Evolutionary conservation across 1,140 invertebrate genomes (phyloP).

Genomic region (Drosophila chauvacae): DNA sequence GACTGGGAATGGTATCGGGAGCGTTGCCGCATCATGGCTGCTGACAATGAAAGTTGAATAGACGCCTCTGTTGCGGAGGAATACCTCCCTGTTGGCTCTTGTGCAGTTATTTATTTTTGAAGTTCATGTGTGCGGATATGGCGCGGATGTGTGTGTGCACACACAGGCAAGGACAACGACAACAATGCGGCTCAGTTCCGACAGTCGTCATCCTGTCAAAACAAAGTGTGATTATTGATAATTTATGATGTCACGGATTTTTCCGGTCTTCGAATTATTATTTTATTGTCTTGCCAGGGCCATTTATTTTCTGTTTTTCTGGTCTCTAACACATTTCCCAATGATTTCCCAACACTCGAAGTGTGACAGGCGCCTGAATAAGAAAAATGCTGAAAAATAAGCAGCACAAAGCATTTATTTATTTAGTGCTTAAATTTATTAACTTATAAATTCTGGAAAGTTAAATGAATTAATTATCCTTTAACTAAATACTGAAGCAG

Average conservation of each 20-base stretch:
- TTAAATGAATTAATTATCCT: not conserved
- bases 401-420: not conserved
- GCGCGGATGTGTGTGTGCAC: constrained; percentile 5
- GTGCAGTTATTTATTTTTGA: constrained; percentile 56
- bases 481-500: not conserved
- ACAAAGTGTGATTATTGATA: constrained; percentile 84
- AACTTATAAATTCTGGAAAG: not conserved
- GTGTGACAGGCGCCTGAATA: constrained; percentile 18
- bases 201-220: constrained; percentile 81
- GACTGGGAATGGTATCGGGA: constrained; percentile 22
- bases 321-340: constrained; percentile 22
- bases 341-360: constrained; percentile 24
- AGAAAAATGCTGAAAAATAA: constrained; percentile 2
- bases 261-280: constrained; percentile 66
- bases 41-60: constrained; percentile 73
- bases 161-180: constrained; percentile 58
- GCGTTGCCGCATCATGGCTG: constrained; percentile 77
- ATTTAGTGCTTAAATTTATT: not conserved
- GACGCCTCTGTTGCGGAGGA: constrained; percentile 23
- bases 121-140: constrained; percentile 29
- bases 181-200: constrained; percentile 75
- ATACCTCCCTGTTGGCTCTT: constrained; percentile 51
- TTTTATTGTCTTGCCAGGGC: constrained; percentile 58
- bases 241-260: constrained; percentile 83
- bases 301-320: constrained; percentile 37